Conservation (phyloP, 2,888 invertebrate species). For the Venusia cambrica region DNA sequence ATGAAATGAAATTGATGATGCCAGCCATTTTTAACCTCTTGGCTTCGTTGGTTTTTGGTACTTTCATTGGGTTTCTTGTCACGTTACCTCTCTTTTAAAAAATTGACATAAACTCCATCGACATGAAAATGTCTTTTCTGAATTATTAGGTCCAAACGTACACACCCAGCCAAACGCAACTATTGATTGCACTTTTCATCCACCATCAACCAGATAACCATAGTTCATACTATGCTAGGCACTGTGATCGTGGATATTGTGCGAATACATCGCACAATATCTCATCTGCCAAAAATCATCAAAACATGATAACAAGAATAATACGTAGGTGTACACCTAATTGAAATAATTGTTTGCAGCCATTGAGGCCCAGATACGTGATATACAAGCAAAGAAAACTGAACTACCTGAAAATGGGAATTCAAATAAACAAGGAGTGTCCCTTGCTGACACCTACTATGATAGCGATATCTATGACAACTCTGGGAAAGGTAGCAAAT, state of each 20-base stretch:
- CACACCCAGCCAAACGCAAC: no score
- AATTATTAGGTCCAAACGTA: no score
- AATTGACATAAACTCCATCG: no score
- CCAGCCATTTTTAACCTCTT: slow-evolving; percentile 61
- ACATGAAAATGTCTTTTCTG: no score
- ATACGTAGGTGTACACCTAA: neutral
- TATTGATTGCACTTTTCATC: no score
- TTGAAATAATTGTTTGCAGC: slow-evolving; percentile 80
- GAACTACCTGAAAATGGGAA: slow-evolving; percentile 83
- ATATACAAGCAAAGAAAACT: slow-evolving; percentile 93
- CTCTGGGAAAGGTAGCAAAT: slow-evolving; percentile 82
- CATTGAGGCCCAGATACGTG: slow-evolving; percentile 96
- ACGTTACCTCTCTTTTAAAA: no score
- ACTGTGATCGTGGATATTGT: no score
- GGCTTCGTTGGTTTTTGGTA: slow-evolving; percentile 7
- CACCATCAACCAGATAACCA: no score
- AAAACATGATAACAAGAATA: no score
- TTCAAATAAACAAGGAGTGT: slow-evolving; percentile 87
- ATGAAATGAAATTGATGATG: slow-evolving; percentile 26
- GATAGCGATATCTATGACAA: slow-evolving; percentile 97
- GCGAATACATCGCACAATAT: no score
- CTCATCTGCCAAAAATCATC: no score
- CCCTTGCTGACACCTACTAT: slow-evolving; percentile 92
- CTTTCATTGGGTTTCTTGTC: neutral
- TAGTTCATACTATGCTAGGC: no score